phyloP scores from a whole-genome alignment of 1,140 invertebrate genomes.

The Heliothis virescens region DNA sequence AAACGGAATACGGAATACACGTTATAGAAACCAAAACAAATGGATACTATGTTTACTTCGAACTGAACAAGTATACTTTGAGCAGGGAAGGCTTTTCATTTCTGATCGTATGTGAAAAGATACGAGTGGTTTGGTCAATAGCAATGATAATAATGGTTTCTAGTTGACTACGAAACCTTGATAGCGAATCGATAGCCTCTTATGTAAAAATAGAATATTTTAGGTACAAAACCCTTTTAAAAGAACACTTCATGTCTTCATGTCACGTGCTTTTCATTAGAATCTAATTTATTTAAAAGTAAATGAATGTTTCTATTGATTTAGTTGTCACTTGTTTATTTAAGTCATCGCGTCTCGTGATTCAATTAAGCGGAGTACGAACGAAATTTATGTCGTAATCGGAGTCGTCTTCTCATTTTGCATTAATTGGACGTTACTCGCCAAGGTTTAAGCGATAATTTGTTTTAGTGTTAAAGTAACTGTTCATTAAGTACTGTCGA shows the following conservation, averaged over 20 bases:
- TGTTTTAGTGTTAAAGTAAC: constrained; percentile 62
- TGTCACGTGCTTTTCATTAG: not conserved
- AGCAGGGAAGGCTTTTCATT: too few relatives aligned
- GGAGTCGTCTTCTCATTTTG: constrained; percentile 65
- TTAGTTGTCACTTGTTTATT: constrained; percentile 53
- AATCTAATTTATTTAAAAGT: constrained; percentile 1
- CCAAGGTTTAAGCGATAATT: constrained; percentile 67
- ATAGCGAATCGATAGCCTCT: too few relatives aligned
- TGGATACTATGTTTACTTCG: not conserved
- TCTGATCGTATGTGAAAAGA: too few relatives aligned
- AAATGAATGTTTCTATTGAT: constrained; percentile 39
- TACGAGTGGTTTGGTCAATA: too few relatives aligned
- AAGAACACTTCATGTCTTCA: not conserved
- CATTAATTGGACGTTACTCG: constrained; percentile 66
- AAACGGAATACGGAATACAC: too few relatives aligned
- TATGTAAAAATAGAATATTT: not conserved
- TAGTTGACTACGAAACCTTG: too few relatives aligned
- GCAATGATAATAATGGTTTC: too few relatives aligned
- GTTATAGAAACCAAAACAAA: too few relatives aligned
- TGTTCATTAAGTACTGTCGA: constrained; percentile 51
- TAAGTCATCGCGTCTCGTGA: constrained; percentile 55
- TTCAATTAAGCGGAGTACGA: constrained; percentile 64
- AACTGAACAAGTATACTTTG: not conserved
- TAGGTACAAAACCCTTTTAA: not conserved
- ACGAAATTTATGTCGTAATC: constrained; percentile 70